Percentiles rank a stretch among this genome's conserved stretches.
Evolutionary conservation across 2,888 invertebrate genomes (phyloP).

Genomic region (Stenotaenia linearis): DNA sequence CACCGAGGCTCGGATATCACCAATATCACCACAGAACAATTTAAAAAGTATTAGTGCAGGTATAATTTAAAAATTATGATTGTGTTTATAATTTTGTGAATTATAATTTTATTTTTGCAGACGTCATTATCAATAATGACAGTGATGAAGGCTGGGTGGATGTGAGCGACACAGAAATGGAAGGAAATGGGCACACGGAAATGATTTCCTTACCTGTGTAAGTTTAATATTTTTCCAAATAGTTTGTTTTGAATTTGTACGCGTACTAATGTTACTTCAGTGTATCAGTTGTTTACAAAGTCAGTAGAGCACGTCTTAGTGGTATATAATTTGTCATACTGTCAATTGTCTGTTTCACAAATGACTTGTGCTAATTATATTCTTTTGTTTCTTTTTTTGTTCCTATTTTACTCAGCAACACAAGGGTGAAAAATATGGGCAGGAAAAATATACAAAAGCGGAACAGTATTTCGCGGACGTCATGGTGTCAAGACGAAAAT

Average conservation of each 20-base stretch:
- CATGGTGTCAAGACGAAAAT: background rate
- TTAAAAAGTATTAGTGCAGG: background rate
- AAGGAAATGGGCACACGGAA: constrained; percentile 1
- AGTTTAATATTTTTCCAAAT: background rate
- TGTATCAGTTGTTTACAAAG: background rate
- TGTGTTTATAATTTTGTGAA: background rate
- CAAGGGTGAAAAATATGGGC: background rate
- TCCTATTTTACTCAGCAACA: background rate
- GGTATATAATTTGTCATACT: background rate
- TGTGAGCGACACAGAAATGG: constrained; percentile 44
- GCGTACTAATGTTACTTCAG: background rate
- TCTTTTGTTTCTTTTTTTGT: background rate
- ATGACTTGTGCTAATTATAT: background rate
- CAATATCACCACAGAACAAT: background rate
- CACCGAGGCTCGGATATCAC: background rate
- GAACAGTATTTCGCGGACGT: background rate
- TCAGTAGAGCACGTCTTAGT: background rate
- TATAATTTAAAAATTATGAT: background rate
- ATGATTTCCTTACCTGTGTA: background rate
- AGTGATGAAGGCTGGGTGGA: constrained; percentile 63
- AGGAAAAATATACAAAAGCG: background rate
- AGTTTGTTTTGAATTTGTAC: background rate
- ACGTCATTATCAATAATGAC: background rate
- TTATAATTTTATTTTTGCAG: background rate
- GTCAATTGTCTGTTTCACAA: background rate